These are phyloP conservation scores for Leucoma salicis DNA, from an alignment of 2,888 invertebrate genomes.

Conservation along the genomic window DNA sequence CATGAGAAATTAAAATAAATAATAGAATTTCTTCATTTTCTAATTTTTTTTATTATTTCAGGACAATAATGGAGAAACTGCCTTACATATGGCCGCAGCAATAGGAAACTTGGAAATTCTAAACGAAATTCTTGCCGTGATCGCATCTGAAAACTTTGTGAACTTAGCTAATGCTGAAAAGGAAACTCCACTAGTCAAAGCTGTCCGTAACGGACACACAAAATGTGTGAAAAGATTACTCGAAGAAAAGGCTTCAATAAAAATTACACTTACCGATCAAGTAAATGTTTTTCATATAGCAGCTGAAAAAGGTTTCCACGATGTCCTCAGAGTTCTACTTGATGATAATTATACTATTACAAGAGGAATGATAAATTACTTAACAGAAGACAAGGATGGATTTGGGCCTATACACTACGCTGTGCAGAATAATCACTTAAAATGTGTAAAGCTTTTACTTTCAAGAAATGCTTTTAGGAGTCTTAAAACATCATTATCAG, in stretches of 20 bases:
- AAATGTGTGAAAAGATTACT: conserved; percentile 60
- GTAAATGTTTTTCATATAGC: conserved; percentile 64
- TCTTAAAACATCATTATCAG: conserved; percentile 18
- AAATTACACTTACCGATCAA: conserved; percentile 40
- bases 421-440: conserved; percentile 26
- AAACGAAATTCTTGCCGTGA: conserved; percentile 49
- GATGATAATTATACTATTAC: conserved; percentile 53
- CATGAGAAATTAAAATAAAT: too few relatives aligned
- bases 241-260: conserved; percentile 55
- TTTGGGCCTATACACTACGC: conserved; percentile 39
- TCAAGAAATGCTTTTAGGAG: conserved; percentile 28
- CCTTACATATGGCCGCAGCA: conserved; percentile 59
- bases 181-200: conserved; percentile 66
- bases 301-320: conserved; percentile 61
- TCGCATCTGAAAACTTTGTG: conserved; percentile 22
- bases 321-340: conserved; percentile 73
- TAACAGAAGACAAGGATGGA: conserved; percentile 30
- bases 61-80: conserved; percentile 49
- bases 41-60: conserved; percentile 22
- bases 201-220: conserved; percentile 52
- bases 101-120: conserved; percentile 52
- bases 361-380: conserved; percentile 43
- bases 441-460: conserved; percentile 50
- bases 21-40: too few relatives aligned
- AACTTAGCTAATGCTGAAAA: conserved; percentile 49